phyloP scores from a whole-genome alignment of 2,113 vertebrate genomes.

The Origma solitaria region DNA sequence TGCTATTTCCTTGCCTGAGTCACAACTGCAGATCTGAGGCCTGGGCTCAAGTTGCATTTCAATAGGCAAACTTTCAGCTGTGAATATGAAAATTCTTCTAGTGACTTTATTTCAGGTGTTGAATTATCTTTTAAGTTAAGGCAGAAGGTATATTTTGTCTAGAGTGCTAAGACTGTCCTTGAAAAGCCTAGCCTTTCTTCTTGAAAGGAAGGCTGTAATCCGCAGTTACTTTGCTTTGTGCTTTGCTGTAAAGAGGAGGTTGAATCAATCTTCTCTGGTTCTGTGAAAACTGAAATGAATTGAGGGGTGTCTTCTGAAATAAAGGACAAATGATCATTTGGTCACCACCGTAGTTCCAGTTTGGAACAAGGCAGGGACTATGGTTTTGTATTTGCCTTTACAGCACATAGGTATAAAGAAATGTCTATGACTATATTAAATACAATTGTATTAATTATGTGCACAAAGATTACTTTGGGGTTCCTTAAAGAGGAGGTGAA shows the following conservation, averaged over 20 bases:
- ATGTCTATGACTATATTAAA: not conserved
- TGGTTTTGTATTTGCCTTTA: not conserved
- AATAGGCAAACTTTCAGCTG: not conserved
- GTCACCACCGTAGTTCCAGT: not conserved
- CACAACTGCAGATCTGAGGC: fast-evolving
- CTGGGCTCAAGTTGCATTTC: not conserved
- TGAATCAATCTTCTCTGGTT: not conserved
- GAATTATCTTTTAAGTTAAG: not conserved
- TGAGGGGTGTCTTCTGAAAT: not conserved
- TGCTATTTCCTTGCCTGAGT: not conserved
- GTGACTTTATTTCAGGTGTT: not conserved
- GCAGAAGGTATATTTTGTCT: not conserved
- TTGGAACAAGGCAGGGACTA: not conserved
- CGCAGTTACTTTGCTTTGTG: not conserved
- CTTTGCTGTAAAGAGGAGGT: not conserved
- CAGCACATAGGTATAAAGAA: not conserved
- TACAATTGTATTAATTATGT: not conserved
- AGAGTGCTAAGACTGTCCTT: not conserved
- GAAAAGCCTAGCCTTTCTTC: not conserved
- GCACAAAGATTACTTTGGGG: not conserved
- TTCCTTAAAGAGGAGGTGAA: not conserved
- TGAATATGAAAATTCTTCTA: not conserved
- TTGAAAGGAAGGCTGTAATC: not conserved
- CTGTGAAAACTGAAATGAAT: not conserved
- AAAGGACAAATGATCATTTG: not conserved